Percentiles rank a stretch among this genome's conserved stretches.
Evolutionary conservation across 2,888 invertebrate species (phyloP).

Genomic region (Meliscaeva auricollis): DNA sequence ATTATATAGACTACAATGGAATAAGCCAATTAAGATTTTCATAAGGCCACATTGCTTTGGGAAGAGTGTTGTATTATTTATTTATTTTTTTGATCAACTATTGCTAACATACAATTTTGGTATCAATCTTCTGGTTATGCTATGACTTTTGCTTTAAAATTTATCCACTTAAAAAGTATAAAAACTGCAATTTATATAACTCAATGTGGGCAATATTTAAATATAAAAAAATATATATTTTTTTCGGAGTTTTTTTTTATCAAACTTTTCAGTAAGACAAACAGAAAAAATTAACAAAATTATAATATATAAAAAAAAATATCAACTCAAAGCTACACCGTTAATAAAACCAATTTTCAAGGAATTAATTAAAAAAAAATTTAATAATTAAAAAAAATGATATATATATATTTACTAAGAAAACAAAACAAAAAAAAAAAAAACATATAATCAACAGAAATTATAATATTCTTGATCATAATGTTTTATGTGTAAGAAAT

Average conservation of each 20-base stretch:
- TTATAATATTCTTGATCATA: conserved; percentile 47
- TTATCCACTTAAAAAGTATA: conserved; percentile 46
- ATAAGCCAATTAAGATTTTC: conserved; percentile 19
- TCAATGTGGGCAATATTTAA: conserved; percentile 51
- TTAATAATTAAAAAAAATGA: conserved; percentile 4
- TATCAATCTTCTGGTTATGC: conserved; percentile 73
- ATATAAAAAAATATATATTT: conserved; percentile 7
- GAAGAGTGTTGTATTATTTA: conserved; percentile 33
- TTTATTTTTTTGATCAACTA: conserved; percentile 5
- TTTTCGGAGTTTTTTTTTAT: conserved; percentile 35
- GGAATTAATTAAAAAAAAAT: conserved; percentile 23
- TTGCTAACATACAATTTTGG: conserved; percentile 51
- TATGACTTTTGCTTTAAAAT: conserved; percentile 66
- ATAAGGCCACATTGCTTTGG: conserved; percentile 67
- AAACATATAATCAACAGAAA: conserved; percentile 44
- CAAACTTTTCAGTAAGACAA: conserved; percentile 50
- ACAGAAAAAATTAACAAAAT: conserved; percentile 34
- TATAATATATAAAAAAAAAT: conserved; percentile 10
- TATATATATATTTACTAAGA: conserved; percentile 8
- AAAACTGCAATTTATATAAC: conserved; percentile 49
- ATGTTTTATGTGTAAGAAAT: conserved; percentile 43
- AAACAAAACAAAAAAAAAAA: conserved; percentile 36
- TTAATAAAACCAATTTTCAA: conserved; percentile 46
- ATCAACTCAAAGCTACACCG: conserved; percentile 46
- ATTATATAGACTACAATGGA: conserved; percentile 36